Base-by-base conservation (phyloP, 1,140 invertebrate genomes). In the Batillaria attramentaria region DNA sequence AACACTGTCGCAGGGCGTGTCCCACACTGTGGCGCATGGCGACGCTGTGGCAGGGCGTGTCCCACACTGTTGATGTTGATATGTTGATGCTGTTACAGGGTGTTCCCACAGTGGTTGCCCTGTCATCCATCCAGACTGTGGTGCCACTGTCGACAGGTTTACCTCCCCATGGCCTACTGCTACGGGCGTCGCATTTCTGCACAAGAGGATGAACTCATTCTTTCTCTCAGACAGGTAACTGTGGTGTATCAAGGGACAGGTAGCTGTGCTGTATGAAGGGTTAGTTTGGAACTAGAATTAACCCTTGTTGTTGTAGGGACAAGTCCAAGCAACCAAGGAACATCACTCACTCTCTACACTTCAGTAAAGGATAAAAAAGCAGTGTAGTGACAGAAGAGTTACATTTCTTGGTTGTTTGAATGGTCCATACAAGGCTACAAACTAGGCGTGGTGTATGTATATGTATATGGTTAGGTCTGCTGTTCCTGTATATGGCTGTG, bases 141-240 rank as follows among this genome's bases (percentile, higher is more conserved):
- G 88, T 89, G 87, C 82, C 87, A 89, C 81, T 89, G 88, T 77
- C 62, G 88, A 69, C 84, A 86, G 80, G 87, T 89, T 18, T 89
- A 89, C 62, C 83, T 89, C 16, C 85, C 87, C n/a, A 89, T 89
- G 88, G 80, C 82, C n/a, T 88, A 86, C 72, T 89, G 87, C 77
- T 89, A 88, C 81, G 88, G 85, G 8, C 73, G 72, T 20, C 77
- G 83, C 39, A 60, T 89, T 41, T 76, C 43, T 43, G 86, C 84
- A 6, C 57, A 81, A 33, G 83, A 83, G 60, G 81, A 82, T 77
- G 78, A 84, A 20, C 78, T 89, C 13, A 87, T 89, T 42, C 18
- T 37, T 41, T 31, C 81, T n/a, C 78, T 89, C 13, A 78, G 88
- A 65, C 81, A 88, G 82, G 88, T 87, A 72, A 50, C 24, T 28